Percentiles rank a stretch among this genome's conserved stretches.
Evolutionary conservation across 2,888 invertebrate species (phyloP).

Genomic region (Norana najaformis): DNA sequence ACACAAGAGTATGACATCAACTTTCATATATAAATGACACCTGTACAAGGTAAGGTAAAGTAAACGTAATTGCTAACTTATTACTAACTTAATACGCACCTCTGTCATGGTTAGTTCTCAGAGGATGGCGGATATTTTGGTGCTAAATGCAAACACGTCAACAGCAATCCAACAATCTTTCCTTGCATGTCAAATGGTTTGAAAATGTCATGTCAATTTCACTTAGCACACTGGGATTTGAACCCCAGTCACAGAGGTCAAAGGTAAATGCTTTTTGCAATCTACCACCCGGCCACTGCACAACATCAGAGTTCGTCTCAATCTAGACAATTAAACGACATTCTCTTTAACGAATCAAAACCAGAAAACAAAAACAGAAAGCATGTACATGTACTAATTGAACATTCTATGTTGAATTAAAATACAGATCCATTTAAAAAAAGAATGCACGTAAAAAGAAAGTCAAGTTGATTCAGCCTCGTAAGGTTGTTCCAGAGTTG

Average conservation of each 20-base stretch:
- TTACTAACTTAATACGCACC: too few species aligned
- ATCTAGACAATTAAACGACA: neutral
- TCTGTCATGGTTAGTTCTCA: too few species aligned
- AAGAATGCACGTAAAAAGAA: neutral
- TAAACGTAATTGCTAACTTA: too few species aligned
- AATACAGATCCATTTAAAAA: neutral
- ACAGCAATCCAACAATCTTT: too few species aligned
- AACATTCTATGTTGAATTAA: neutral
- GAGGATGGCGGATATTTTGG: too few species aligned
- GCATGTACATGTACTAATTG: neutral
- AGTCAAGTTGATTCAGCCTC: neutral
- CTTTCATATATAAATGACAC: too few species aligned
- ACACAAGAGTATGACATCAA: too few species aligned
- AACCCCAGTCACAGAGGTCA: neutral
- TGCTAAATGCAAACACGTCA: too few species aligned
- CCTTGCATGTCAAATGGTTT: too few species aligned
- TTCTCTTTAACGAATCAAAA: neutral
- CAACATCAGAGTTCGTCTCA: neutral
- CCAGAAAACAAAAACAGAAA: neutral
- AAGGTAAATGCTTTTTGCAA: neutral
- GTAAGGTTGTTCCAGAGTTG: neutral
- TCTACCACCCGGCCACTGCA: neutral
- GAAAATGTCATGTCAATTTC: too few species aligned
- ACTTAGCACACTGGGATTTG: too few species aligned
- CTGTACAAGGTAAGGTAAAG: too few species aligned